A percentile compares a stretch with the other conserved stretches of the same genome.
Conservation (phyloP, 2,888 invertebrate species). For the Frankliniella fusca region DNA sequence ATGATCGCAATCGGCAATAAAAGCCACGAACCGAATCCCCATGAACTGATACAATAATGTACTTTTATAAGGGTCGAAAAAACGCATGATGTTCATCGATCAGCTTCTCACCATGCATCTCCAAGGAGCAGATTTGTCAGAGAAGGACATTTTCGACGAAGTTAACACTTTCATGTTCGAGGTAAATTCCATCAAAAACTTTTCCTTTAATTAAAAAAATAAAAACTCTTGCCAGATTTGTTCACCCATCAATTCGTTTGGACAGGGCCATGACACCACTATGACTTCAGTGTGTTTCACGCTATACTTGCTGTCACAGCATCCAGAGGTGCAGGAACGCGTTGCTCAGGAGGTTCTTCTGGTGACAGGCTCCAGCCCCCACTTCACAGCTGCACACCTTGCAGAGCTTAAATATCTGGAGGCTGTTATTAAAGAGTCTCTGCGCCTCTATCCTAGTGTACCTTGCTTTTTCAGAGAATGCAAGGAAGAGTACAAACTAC, state of each 20-base stretch:
- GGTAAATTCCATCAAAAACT: not conserved
- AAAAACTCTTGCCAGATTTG: no score
- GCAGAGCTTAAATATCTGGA: slow-evolving; percentile 63
- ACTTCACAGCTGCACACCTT: slow-evolving; percentile 54
- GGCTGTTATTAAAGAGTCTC: slow-evolving; percentile 64
- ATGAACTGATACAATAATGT: not conserved
- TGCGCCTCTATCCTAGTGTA: slow-evolving; percentile 64
- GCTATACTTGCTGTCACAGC: slow-evolving; percentile 46
- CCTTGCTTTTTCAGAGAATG: slow-evolving; percentile 59
- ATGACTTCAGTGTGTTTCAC: slow-evolving; percentile 50
- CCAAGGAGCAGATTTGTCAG: not conserved
- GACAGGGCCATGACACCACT: slow-evolving; percentile 54
- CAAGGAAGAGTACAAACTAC: slow-evolving; percentile 48
- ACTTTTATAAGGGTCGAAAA: not conserved
- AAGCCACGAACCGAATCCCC: not conserved
- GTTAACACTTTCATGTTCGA: slow-evolving; percentile 12
- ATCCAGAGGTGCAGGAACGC: slow-evolving; percentile 47
- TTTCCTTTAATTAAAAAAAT: no score
- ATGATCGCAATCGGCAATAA: not conserved
- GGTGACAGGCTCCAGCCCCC: slow-evolving; percentile 50
- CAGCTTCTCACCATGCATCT: slow-evolving; percentile 9
- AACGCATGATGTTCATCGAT: slow-evolving; percentile 3
- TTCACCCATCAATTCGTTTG: slow-evolving; percentile 31
- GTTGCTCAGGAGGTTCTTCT: slow-evolving; percentile 48
- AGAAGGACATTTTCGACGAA: slow-evolving; percentile 17